Evolutionary conservation across 2,797 vertebrate species (phyloP).

Genomic region (Poecilia picta): DNA sequence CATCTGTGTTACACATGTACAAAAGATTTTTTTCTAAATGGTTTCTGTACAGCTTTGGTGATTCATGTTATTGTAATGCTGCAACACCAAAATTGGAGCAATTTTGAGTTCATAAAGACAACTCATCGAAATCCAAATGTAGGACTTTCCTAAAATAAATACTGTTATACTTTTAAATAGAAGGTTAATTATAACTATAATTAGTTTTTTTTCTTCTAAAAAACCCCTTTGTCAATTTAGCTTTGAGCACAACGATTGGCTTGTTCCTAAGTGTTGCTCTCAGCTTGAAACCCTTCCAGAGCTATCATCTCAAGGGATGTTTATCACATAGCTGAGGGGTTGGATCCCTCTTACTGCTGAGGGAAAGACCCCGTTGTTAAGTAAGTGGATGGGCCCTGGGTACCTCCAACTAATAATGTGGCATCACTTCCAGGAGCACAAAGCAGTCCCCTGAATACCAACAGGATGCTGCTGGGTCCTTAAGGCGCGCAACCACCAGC

Average conservation of each 20-base stretch:
- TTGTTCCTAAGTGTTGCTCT: conserved; percentile 24
- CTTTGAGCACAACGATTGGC: conserved; percentile 6
- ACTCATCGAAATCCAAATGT: neutral
- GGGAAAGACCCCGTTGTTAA: conserved; percentile 70
- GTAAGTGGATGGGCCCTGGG: conserved; percentile 62
- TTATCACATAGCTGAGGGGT: conserved; percentile 43
- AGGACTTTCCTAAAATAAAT: neutral
- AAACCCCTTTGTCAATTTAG: conserved; percentile 4
- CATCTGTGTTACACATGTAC: no score
- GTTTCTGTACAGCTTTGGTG: neutral
- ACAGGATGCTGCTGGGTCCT: conserved; percentile 70
- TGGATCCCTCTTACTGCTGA: conserved; percentile 52
- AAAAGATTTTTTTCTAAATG: no score
- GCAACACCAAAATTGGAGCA: neutral
- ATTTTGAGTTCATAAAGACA: neutral
- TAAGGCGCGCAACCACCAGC: conserved; percentile 66
- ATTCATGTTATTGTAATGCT: neutral
- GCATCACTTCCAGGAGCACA: conserved; percentile 71
- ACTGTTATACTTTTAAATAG: neutral
- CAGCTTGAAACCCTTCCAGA: conserved; percentile 21
- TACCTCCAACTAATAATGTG: conserved; percentile 67
- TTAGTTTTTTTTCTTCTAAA: no score
- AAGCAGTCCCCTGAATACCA: conserved; percentile 75
- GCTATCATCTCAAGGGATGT: conserved; percentile 28
- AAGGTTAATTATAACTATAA: neutral